Evolutionary conservation across 2,888 invertebrate genomes (phyloP).

Genomic region (Sinohyriopsis cumingii): DNA sequence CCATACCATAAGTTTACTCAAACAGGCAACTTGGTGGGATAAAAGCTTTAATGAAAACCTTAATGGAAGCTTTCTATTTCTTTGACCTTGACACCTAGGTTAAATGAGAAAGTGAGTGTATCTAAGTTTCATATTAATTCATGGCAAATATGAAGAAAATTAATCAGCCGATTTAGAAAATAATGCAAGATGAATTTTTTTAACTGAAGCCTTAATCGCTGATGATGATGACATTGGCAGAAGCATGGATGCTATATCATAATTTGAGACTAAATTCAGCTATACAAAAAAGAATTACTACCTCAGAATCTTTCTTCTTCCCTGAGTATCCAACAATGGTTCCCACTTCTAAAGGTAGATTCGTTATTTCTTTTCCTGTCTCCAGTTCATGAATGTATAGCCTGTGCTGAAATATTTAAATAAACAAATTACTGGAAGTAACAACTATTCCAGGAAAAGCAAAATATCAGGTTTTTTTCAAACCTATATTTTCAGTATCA

Average conservation of each 20-base stretch:
- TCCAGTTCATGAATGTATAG: slow-evolving; percentile 85
- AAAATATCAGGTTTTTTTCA: not conserved
- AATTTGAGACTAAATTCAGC: not conserved
- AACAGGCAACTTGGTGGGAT: too few species aligned
- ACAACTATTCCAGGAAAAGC: not conserved
- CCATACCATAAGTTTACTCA: too few species aligned
- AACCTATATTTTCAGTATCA: too few species aligned
- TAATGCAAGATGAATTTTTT: not conserved
- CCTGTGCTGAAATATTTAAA: slow-evolving; percentile 78
- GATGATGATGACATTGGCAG: not conserved
- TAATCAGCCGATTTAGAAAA: too few species aligned
- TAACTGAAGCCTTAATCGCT: not conserved
- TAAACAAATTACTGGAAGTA: not conserved
- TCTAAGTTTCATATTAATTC: too few species aligned
- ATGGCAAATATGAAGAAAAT: too few species aligned
- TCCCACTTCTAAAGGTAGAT: slow-evolving; percentile 89
- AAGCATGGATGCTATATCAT: not conserved
- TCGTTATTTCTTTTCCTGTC: slow-evolving; percentile 81
- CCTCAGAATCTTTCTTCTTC: slow-evolving; percentile 85
- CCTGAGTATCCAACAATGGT: slow-evolving; percentile 89
- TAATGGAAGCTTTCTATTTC: too few species aligned
- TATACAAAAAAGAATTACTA: slow-evolving; percentile 16
- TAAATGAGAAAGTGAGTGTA: too few species aligned
- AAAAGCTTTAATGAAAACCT: too few species aligned
- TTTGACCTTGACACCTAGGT: too few species aligned